Percentiles rank a stretch among this genome's conserved stretches.
Conservation (phyloP, 2,113 vertebrate genomes). For the Artemisiospiza belli region DNA sequence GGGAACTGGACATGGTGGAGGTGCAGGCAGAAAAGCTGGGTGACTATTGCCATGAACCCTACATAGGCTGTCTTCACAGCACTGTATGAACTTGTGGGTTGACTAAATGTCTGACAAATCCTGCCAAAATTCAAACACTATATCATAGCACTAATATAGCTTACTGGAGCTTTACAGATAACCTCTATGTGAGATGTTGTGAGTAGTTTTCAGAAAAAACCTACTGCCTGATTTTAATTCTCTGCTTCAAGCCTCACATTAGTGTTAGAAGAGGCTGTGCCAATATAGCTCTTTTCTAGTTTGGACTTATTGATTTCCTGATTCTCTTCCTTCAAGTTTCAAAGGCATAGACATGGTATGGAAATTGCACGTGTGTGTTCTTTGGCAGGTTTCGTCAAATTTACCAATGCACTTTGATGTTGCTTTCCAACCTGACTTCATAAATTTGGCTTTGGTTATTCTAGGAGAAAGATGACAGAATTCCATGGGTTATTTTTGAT, state of each 20-base stretch:
- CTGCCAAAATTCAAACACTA: background rate
- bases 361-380: background rate
- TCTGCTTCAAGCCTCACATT: background rate
- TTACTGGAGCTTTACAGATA: background rate
- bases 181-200: background rate
- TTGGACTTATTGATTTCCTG: background rate
- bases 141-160: background rate
- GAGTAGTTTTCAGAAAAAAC: background rate
- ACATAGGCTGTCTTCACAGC: background rate
- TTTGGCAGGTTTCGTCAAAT: background rate
- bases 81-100: background rate
- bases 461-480: background rate
- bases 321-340: background rate
- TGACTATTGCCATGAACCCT: background rate
- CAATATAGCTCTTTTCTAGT: background rate
- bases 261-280: background rate
- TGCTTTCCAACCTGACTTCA: background rate
- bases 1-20: background rate
- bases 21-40: background rate
- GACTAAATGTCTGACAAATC: background rate
- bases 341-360: background rate
- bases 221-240: background rate
- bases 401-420: background rate
- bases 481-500: background rate
- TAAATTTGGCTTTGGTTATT: conserved; percentile 17